A percentile compares a stretch with the other conserved stretches of the same genome.
Evolutionary conservation across 2,888 invertebrate genomes (phyloP).

Genomic region (Lordiphosa fenestrarum): DNA sequence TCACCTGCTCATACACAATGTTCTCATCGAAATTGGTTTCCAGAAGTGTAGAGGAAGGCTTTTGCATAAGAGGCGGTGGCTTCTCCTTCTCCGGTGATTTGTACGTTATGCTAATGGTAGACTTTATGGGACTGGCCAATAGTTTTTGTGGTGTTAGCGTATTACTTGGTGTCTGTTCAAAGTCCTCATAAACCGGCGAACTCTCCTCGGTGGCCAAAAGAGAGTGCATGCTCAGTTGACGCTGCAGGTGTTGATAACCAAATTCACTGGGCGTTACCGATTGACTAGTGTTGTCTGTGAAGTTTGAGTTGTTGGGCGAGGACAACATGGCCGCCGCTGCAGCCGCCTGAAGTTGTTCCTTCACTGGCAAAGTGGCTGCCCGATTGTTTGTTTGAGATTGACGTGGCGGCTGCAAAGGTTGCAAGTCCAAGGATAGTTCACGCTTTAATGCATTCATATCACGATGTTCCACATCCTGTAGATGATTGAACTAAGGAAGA

Average conservation of each 20-base stretch:
- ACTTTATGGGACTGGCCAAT: conserved; percentile 83
- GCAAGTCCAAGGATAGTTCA: conserved; percentile 79
- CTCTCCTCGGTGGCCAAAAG: conserved; percentile 77
- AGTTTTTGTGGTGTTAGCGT: conserved; percentile 61
- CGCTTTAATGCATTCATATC: conserved; percentile 79
- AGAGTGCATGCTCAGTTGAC: conserved; percentile 79
- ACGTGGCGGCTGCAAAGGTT: conserved; percentile 65
- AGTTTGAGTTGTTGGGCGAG: conserved; percentile 78
- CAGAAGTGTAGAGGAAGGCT: conserved; percentile 78
- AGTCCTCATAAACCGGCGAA: conserved; percentile 79
- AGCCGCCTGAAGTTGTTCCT: conserved; percentile 52
- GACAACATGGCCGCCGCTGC: conserved; percentile 57
- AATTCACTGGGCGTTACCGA: conserved; percentile 80
- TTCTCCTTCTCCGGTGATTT: conserved; percentile 82
- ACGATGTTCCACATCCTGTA: conserved; percentile 70
- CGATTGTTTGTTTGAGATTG: conserved; percentile 50
- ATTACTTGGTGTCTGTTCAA: conserved; percentile 78
- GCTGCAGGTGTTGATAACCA: conserved; percentile 80
- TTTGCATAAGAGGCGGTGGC: conserved; percentile 33
- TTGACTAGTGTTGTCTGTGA: conserved; percentile 81
- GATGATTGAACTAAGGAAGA: conserved; percentile 36
- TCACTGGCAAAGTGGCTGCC: conserved; percentile 62
- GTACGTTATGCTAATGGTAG: conserved; percentile 88
- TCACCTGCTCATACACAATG: conserved; percentile 87
- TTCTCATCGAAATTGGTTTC: conserved; percentile 83